phyloP scores from a whole-genome alignment of 2,888 invertebrate species.

The Cosmorhoe ocellata region DNA sequence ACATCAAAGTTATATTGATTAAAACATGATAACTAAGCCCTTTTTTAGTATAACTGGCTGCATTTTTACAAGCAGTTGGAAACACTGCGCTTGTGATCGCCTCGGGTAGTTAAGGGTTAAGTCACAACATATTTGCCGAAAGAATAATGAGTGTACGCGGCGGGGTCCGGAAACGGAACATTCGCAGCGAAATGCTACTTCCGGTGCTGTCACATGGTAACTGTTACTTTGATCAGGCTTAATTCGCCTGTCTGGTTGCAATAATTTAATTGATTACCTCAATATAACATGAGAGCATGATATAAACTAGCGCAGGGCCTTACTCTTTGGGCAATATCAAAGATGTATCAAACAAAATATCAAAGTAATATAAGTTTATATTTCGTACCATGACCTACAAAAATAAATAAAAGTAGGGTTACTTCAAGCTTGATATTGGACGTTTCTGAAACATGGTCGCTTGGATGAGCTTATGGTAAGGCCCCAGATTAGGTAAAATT shows the following conservation, averaged over 20 bases:
- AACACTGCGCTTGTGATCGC: conserved; percentile 49
- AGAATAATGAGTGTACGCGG: conserved; percentile 74
- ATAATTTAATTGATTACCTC: conserved; percentile 8
- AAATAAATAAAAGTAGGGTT: too few relatives aligned
- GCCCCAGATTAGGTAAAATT: too few relatives aligned
- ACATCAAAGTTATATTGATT: too few relatives aligned
- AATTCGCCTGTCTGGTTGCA: conserved; percentile 8
- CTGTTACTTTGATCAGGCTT: conserved; percentile 24
- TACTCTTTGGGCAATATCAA: too few relatives aligned
- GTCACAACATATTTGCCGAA: conserved; percentile 80
- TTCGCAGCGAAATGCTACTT: conserved; percentile 71
- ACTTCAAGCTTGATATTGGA: too few relatives aligned
- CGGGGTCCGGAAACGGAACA: conserved; percentile 68
- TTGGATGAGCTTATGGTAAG: too few relatives aligned
- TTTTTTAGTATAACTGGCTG: background rate
- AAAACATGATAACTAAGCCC: too few relatives aligned
- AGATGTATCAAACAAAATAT: too few relatives aligned
- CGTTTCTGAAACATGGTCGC: too few relatives aligned
- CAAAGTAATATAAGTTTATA: too few relatives aligned
- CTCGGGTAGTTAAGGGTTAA: conserved; percentile 60
- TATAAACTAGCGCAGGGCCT: too few relatives aligned
- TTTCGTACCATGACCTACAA: too few relatives aligned
- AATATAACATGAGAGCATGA: background rate
- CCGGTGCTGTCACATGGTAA: conserved; percentile 60
- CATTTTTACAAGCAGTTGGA: conserved; percentile 1